Conservation (phyloP, 2,888 invertebrate genomes). For the Hydriomena furcata region DNA sequence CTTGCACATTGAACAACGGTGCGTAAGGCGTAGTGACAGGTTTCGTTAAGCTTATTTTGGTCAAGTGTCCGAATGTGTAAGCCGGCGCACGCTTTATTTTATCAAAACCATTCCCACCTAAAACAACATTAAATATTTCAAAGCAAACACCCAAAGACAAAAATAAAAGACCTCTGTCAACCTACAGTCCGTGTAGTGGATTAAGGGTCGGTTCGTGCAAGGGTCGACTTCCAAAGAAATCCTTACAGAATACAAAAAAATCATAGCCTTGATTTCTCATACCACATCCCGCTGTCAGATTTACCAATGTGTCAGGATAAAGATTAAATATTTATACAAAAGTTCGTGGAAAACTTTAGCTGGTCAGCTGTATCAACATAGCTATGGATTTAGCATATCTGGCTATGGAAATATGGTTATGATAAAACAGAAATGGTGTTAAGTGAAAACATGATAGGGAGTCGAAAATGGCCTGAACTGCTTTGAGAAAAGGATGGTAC, state of each 20-base stretch:
- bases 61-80: constrained; percentile 60
- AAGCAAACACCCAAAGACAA: constrained; percentile 4
- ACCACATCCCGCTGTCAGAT: not conserved
- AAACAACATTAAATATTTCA: constrained; percentile 21
- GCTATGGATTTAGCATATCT: too few species aligned
- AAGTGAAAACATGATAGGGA: too few species aligned
- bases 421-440: too few species aligned
- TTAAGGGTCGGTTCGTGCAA: constrained; percentile 3
- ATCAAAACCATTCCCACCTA: constrained; percentile 66
- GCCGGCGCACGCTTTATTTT: constrained; percentile 68
- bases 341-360: too few species aligned
- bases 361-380: not conserved
- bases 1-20: constrained; percentile 51
- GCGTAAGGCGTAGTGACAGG: constrained; percentile 49
- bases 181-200: constrained; percentile 2
- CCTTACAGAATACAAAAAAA: constrained; percentile 4
- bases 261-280: constrained; percentile 1
- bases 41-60: constrained; percentile 43
- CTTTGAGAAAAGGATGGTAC: too few species aligned
- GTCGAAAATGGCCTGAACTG: too few species aligned
- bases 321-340: not conserved
- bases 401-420: too few species aligned
- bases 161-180: constrained; percentile 13
- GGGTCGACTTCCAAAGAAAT: constrained; percentile 9
- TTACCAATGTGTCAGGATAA: not conserved